Evolutionary conservation across 2,888 invertebrate genomes (phyloP).

Genomic region (Chloroclysta siterata): DNA sequence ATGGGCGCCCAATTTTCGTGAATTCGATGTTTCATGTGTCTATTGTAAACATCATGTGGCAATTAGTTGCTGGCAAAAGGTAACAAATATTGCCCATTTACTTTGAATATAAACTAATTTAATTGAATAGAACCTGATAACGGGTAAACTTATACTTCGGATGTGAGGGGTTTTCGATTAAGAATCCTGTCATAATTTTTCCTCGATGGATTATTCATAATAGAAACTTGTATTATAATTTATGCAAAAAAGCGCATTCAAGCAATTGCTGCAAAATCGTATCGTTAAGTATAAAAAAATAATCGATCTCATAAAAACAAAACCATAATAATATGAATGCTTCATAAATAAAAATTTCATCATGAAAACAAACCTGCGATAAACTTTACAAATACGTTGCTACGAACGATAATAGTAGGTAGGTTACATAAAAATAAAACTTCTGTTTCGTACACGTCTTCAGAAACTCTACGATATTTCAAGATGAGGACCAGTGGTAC

Average conservation of each 20-base stretch:
- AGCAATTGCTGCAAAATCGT: not conserved
- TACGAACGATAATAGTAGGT: not conserved
- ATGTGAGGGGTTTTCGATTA: no score
- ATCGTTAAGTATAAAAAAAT: not conserved
- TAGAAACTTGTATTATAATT: not conserved
- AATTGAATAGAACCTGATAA: no score
- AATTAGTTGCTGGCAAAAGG: slow-evolving; percentile 88
- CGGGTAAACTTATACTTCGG: no score
- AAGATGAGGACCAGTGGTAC: no score
- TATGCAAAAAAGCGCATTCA: not conserved
- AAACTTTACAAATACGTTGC: slow-evolving; percentile 17
- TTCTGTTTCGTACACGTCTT: no score
- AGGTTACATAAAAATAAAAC: not conserved
- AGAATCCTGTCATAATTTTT: no score
- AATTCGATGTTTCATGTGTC: slow-evolving; percentile 86
- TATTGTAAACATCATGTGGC: slow-evolving; percentile 89
- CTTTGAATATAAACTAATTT: no score
- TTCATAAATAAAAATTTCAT: slow-evolving; percentile 22
- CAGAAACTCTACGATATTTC: no score
- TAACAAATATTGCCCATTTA: slow-evolving; percentile 36
- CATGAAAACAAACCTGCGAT: slow-evolving; percentile 28
- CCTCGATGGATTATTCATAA: not conserved
- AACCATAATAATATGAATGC: not conserved
- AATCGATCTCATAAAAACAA: not conserved
- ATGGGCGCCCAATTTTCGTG: slow-evolving; percentile 73